Evolutionary conservation across 2,888 invertebrate species (phyloP).

Genomic region (Macrophya alboannulata): DNA sequence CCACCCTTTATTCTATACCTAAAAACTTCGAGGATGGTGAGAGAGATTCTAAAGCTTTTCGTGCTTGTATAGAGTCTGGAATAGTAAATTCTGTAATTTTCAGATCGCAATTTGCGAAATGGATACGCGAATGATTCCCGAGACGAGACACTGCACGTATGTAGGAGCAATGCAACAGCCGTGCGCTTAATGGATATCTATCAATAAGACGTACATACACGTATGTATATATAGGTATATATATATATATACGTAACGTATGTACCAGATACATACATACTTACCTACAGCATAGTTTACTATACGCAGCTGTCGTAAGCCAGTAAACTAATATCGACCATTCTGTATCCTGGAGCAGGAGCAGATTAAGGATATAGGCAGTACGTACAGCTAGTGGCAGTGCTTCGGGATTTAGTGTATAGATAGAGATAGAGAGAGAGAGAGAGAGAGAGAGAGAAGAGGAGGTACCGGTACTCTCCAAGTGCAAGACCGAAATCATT

Average conservation of each 20-base stretch:
- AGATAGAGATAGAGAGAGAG: neutral
- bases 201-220: neutral
- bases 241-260: too few species aligned
- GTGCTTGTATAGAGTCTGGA: neutral
- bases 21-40: too few species aligned
- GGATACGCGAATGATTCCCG: neutral
- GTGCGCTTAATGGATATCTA: neutral
- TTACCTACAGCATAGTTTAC: neutral
- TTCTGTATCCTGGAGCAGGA: neutral
- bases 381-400: neutral
- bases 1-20: too few species aligned
- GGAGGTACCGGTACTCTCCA: neutral
- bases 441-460: too few species aligned
- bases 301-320: conserved; percentile 33
- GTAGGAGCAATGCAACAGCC: neutral
- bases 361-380: conserved; percentile 27
- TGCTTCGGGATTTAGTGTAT: neutral
- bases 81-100: neutral
- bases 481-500: conserved; percentile 39
- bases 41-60: neutral
- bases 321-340: conserved; percentile 45
- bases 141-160: neutral
- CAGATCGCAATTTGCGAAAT: neutral
- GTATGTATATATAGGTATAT: neutral
- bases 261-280: too few species aligned